Evolutionary conservation across 2,888 invertebrate genomes (phyloP), one percentile per base, ranked within the genome.

Genomic region (Hipparchia sbordonii): DNA sequence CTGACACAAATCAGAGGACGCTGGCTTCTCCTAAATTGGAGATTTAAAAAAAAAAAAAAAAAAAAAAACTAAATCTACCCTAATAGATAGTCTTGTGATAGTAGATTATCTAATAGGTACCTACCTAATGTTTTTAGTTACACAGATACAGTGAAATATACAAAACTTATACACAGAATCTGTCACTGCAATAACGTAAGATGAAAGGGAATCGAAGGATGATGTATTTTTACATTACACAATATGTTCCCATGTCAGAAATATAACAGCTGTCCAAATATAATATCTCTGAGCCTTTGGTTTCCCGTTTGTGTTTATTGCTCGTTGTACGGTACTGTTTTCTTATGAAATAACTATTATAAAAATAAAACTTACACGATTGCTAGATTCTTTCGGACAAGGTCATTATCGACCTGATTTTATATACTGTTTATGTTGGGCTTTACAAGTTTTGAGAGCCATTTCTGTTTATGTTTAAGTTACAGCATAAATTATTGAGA

Each of bases 301-400:
- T 59, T 69, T 70, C 59, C 54, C 12, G 52, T 51, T 69, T 65
- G 65, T 72, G 69, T 72, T 72, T 70, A 69, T 72, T 54, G n/a
- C 54, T 67, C 52, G 51, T 65, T 65, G 57, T 71, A 23, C 65
- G 46, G 23, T 51, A 54, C 46, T 51, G 65, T 65, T 23, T 12
- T 70, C 51, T 60, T 70, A n/a, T 13, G 12, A 62, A 39, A 45
- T 62, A 46, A 46, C 57, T 46, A 59, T 46, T 48, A 59, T 48
- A 68, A 59, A 48, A 48, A 48, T 48, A 48, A 48, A 48, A 48
- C 48, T 48, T 48, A 48, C 48, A 48, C 48, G 48, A 6, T 48
- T 56, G 67, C n/a, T 60, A 46, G 66, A 67, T 46, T 60, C 60
- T 23, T 33, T 51, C n/a, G 46, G 48, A 67, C 66, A 60, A 60